Evolutionary conservation across 1,140 invertebrate genomes (phyloP).

Genomic region (Pseudomyrmex pallidus): DNA sequence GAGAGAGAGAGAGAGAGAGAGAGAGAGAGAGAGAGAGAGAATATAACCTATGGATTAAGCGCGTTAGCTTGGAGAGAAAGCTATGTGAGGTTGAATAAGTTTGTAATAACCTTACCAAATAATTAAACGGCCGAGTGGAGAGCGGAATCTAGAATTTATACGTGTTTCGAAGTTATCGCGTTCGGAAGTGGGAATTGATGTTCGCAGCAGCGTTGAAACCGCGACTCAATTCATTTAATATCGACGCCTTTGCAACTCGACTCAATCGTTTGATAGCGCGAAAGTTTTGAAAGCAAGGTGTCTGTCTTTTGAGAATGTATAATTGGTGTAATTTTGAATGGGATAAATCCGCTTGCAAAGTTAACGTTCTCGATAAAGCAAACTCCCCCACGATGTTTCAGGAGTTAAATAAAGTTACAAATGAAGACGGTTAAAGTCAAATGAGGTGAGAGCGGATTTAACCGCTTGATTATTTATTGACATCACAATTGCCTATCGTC

Average conservation of each 20-base stretch:
- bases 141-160: constrained; percentile 23
- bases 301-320: constrained; percentile 30
- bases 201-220: background rate
- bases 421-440: no score
- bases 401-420: background rate
- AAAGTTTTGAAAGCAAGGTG: background rate
- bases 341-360: constrained; percentile 19
- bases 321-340: constrained; percentile 13
- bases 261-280: background rate
- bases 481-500: background rate
- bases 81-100: constrained; percentile 14
- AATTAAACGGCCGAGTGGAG: constrained; percentile 41
- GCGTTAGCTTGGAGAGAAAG: constrained; percentile 24
- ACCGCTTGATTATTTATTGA: background rate
- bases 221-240: constrained; percentile 44
- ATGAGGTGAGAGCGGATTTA: background rate
- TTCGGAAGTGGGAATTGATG: constrained; percentile 3
- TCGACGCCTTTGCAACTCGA: background rate
- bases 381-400: background rate
- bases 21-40: no score
- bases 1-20: no score
- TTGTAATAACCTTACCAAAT: constrained; percentile 46
- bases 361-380: constrained; percentile 24
- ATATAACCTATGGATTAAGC: constrained; percentile 5
- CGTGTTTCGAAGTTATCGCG: constrained; percentile 31